Percentiles rank a stretch among this genome's conserved stretches.
Conservation (phyloP, 2,113 vertebrate species). For the Aegypius monachus region DNA sequence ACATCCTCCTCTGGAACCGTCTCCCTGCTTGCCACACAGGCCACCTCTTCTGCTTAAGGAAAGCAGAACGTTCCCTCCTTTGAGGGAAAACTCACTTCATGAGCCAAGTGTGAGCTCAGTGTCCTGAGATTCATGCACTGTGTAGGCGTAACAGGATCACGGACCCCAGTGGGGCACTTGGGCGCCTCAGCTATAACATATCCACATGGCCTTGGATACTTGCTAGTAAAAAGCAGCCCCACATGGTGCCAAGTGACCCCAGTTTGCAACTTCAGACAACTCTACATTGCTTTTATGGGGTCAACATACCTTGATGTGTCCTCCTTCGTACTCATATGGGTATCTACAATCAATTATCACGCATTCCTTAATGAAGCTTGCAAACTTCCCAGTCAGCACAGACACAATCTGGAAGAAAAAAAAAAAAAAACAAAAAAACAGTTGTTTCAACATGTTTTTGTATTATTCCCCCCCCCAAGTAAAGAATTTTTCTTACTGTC, state of each 20-base stretch:
- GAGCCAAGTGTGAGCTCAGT: neutral
- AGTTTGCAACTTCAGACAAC: neutral
- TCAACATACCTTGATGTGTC: conserved; percentile 87
- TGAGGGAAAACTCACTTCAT: neutral
- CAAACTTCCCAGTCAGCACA: conserved; percentile 82
- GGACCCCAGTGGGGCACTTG: neutral
- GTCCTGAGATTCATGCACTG: fast-evolving
- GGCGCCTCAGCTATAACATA: neutral
- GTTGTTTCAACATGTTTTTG: neutral
- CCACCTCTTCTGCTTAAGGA: neutral
- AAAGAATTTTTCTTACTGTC: neutral
- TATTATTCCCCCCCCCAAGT: fast-evolving
- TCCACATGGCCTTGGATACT: fast-evolving
- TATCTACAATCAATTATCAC: conserved; percentile 94
- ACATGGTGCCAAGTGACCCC: fast-evolving
- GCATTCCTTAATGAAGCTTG: conserved; percentile 78
- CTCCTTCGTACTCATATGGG: conserved; percentile 94
- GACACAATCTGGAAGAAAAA: conserved; percentile 80
- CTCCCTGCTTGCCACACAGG: neutral
- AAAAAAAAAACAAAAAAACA: too few relatives aligned
- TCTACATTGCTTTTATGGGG: fast-evolving
- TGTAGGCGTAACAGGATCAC: fast-evolving
- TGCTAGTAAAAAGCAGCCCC: neutral
- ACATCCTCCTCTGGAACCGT: neutral
- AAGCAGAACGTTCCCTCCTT: neutral